These are phyloP conservation scores for Drosophila mimica DNA, from an alignment of 2,888 invertebrate genomes.

Conservation along the genomic window DNA sequence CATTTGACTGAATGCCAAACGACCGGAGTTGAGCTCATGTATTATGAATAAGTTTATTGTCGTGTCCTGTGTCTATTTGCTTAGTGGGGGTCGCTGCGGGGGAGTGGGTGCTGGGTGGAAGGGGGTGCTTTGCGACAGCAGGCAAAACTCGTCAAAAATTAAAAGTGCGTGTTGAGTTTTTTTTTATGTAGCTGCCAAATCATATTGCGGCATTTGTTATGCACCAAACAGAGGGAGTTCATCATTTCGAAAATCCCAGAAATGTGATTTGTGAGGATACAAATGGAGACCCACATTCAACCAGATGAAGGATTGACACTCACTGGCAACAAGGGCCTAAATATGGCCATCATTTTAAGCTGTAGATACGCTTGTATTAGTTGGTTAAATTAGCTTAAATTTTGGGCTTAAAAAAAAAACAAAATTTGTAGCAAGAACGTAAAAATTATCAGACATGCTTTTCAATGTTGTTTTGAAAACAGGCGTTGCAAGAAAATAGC, in stretches of 20 bases:
- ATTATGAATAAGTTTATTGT: conserved; percentile 74
- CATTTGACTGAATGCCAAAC: conserved; percentile 71
- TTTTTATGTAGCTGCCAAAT: conserved; percentile 62
- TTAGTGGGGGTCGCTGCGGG: conserved; percentile 33
- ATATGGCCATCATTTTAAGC: background rate
- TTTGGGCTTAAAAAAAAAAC: background rate
- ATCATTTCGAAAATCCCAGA: conserved; percentile 43
- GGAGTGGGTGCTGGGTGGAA: background rate
- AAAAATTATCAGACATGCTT: background rate
- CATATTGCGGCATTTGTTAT: conserved; percentile 75
- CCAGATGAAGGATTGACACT: background rate
- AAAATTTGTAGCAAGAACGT: background rate
- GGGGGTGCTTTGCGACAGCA: conserved; percentile 6
- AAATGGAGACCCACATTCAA: conserved; percentile 1
- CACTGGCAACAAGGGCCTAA: background rate
- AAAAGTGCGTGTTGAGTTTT: conserved; percentile 62
- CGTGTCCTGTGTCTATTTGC: conserved; percentile 56
- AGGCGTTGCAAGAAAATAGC: background rate
- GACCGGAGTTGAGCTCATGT: conserved; percentile 52
- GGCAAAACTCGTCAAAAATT: conserved; percentile 41
- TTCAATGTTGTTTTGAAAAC: background rate
- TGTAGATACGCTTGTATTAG: background rate
- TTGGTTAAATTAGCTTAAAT: background rate
- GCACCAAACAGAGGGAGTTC: conserved; percentile 34
- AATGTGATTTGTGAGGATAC: background rate